A percentile compares a stretch with the other conserved stretches of the same genome.
These are phyloP conservation scores for Leptinotarsa undecemlineata DNA, from an alignment of 1,140 invertebrate species.

Conservation along the genomic window DNA sequence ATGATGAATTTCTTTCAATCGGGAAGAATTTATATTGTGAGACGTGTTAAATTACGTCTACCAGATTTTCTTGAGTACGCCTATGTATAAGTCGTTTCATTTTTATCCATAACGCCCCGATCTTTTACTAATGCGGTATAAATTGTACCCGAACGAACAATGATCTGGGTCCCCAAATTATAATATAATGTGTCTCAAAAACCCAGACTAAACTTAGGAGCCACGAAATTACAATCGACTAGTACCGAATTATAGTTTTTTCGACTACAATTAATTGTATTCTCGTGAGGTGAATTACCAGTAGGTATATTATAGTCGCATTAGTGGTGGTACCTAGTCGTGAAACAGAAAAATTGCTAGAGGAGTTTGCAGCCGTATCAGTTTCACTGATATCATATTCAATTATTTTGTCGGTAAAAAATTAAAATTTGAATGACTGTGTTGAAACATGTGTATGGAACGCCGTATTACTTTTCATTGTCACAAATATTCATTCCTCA, in stretches of 20 bases:
- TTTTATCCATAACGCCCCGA: background rate
- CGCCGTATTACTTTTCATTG: too few relatives aligned
- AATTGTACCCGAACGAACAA: conserved; percentile 3
- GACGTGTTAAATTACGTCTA: too few relatives aligned
- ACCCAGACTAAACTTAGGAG: background rate
- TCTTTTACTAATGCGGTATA: conserved; percentile 10
- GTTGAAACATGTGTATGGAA: too few relatives aligned
- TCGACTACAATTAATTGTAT: conserved; percentile 1
- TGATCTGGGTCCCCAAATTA: conserved; percentile 7
- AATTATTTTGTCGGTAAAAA: too few relatives aligned
- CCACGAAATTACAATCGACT: conserved; percentile 9
- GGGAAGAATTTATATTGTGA: too few relatives aligned
- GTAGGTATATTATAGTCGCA: conserved; percentile 1
- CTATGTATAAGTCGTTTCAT: background rate
- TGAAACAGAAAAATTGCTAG: too few relatives aligned
- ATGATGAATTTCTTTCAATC: too few relatives aligned
- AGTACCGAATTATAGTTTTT: conserved; percentile 8
- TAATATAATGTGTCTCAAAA: background rate
- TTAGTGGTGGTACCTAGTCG: background rate
- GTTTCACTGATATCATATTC: too few relatives aligned
- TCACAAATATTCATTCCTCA: too few relatives aligned
- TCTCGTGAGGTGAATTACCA: background rate
- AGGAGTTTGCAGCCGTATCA: too few relatives aligned
- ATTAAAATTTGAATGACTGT: too few relatives aligned
- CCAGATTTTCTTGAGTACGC: background rate